Base-by-base conservation (phyloP, 30 jellyfish, hydroid and myxozoan species). In the Pelagia noctiluca region DNA sequence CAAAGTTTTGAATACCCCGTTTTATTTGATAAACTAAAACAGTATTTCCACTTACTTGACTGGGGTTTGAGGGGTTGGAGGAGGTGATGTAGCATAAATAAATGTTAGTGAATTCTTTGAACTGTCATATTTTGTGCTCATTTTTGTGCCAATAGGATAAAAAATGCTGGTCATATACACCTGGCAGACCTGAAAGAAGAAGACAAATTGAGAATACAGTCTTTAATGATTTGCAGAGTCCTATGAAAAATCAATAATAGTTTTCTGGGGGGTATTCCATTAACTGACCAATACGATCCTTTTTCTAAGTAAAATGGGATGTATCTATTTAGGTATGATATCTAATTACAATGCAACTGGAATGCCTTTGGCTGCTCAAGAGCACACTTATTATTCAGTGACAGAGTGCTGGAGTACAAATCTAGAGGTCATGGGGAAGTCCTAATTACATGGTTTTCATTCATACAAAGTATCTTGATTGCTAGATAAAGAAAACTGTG, bases 31-130 rank as follows among this genome's bases (percentile, higher is more conserved):
- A 16, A 42, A 42, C 12, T 5, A 8, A 42, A 42, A 42, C 16
- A 42, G 16, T 42, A 42, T 5, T 42, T 42, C 57, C 16, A 42
- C 12, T 42, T 5, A 42, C 16, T n/a, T n/a, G n/a, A 42, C 57
- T 42, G 8, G 16, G 30, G 16, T 52, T 52, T 52, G 68, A 52
- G 68, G 16, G 68, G 30, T 52, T 8, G 7, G 16, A 2, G 12
- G 68, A 52, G 68, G 21, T 52, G 68, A 52, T 52, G n/a, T n/a
- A n/a, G 68, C 7, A 19, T 52, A 52, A 25, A 52, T 30, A 52
- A 52, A 52, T 52, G 68, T 52, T 3, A 52, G 4, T 19, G 16
- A 30, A 3, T 52, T 52, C 4, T 8, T 52, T 52, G 68, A 52
- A 3, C 30, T 8, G 21, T 52, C 26, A 52, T 52, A 52, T 19